Evolutionary conservation across 2,113 vertebrate genomes (phyloP), one percentile per base, ranked within the genome.

Genomic region (Podarcis cretensis): DNA sequence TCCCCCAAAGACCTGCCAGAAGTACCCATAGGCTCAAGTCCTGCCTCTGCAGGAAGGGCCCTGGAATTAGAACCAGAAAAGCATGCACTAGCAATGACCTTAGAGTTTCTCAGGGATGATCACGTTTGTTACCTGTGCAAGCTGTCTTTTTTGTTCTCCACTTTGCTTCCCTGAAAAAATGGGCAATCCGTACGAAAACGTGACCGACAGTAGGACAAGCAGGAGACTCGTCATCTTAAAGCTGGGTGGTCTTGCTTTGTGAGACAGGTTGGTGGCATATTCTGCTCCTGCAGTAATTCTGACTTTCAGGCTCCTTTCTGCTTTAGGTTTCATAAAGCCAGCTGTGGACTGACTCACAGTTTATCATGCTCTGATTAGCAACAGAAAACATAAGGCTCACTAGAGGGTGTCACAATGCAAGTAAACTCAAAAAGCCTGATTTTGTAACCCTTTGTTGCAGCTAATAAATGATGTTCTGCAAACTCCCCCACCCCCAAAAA

Each of bases 111-210:
- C 27, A 69, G 1, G 35, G 48, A 76, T 1, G 23, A 77, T 2
- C 57, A 27, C 7, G 21, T 7, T 54, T 89, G 14, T 94, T 97
- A 97, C 97, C 97, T 97, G 93, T 54, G 95, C 90, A 83, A 96
- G 86, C 1, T 91, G 91, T 37, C 14, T 10, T 23, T 92, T 89
- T 57, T 94, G 83, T 74, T 81, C 93, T 57, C 94, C 85, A 2
- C 81, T 84, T n/a, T 89, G 79, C 57, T 71, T 93, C n/a, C 91
- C 92, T 66, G 20, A 40, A 9, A 87, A 83, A 73, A 27, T 0
- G 0, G 93, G 91, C 87, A 96, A 91, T 69, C 90, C 1, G 0
- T 83, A 91, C 78, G 95, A 97, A 93, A 93, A 57, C 73, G 79
- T 81, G 71, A 27, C 2, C 16, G 74, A 93, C 0, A 23, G 71